A percentile compares a stretch with the other conserved stretches of the same genome.
Evolutionary conservation across 2,797 vertebrate genomes (phyloP).

Genomic region (Sebastolobus alascanus): DNA sequence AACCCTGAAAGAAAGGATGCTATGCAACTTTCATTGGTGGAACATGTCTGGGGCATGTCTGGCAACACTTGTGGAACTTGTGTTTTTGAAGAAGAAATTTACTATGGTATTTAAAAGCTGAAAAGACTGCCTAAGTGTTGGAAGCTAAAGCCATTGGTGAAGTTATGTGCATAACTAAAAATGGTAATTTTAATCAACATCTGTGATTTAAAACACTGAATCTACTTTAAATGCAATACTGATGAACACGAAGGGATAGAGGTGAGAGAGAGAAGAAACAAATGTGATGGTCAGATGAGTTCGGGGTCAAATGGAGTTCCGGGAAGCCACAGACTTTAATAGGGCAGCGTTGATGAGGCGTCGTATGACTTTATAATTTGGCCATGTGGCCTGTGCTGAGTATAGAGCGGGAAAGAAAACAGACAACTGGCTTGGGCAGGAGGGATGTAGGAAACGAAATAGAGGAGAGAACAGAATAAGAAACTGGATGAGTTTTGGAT

Average conservation of each 20-base stretch:
- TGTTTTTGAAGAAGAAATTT: not conserved
- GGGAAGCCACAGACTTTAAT: not conserved
- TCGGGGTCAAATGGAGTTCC: constrained; percentile 3
- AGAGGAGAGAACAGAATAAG: not conserved
- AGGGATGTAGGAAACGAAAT: not conserved
- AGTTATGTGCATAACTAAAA: not conserved
- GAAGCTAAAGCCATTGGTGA: not conserved
- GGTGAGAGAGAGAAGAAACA: not conserved
- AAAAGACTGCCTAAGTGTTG: not conserved
- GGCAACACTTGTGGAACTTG: not conserved
- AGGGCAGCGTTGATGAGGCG: not conserved
- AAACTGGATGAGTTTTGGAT: not conserved
- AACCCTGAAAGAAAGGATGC: not conserved
- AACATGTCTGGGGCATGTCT: not conserved
- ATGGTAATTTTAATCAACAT: not conserved
- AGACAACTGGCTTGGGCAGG: not conserved
- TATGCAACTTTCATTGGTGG: not conserved
- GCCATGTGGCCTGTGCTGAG: not conserved
- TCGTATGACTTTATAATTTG: not conserved
- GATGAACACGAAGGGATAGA: not conserved
- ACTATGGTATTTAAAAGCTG: not conserved
- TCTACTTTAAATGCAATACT: not conserved
- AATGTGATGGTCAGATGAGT: not conserved
- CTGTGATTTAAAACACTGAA: not conserved
- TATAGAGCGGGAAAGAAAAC: not conserved